Conservation (phyloP, 2,113 vertebrate genomes). For the Odobenus rosmarus region DNA sequence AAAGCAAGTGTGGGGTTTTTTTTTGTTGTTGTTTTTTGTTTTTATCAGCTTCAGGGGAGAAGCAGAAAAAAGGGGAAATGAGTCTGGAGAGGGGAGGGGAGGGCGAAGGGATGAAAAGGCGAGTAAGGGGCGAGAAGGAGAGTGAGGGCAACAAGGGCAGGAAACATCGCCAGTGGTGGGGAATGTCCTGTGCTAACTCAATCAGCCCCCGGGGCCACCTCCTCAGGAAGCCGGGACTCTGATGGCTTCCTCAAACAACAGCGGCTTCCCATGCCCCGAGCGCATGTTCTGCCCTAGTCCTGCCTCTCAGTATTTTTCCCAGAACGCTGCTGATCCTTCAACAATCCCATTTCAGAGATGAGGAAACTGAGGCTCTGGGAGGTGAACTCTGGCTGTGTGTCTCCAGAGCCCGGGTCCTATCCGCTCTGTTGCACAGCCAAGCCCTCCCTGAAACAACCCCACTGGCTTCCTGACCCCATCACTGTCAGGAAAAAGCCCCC, state of each 20-base stretch:
- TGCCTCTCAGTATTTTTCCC: neutral
- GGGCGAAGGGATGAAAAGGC: neutral
- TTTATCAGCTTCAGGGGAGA: neutral
- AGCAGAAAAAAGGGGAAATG: neutral
- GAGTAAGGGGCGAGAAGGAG: neutral
- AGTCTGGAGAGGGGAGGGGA: neutral
- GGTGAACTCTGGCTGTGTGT: neutral
- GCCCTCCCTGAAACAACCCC: neutral
- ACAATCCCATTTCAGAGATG: conserved; percentile 51
- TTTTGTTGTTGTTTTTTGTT: neutral
- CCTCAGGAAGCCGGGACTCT: conserved; percentile 23
- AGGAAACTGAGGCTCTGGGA: neutral
- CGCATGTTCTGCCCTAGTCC: neutral
- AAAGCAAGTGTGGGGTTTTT: neutral
- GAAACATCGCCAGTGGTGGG: neutral
- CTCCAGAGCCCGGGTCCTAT: neutral
- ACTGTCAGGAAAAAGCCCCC: neutral
- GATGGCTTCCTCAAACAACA: conserved; percentile 44
- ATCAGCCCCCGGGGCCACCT: neutral
- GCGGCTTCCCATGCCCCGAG: neutral
- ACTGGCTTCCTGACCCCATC: neutral
- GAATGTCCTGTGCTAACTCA: neutral
- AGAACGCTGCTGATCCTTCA: neutral
- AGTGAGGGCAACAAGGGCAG: neutral
- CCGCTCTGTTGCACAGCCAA: neutral